Evolutionary conservation across 2,113 vertebrate genomes (phyloP).

Genomic region (Nesogale talazaci): DNA sequence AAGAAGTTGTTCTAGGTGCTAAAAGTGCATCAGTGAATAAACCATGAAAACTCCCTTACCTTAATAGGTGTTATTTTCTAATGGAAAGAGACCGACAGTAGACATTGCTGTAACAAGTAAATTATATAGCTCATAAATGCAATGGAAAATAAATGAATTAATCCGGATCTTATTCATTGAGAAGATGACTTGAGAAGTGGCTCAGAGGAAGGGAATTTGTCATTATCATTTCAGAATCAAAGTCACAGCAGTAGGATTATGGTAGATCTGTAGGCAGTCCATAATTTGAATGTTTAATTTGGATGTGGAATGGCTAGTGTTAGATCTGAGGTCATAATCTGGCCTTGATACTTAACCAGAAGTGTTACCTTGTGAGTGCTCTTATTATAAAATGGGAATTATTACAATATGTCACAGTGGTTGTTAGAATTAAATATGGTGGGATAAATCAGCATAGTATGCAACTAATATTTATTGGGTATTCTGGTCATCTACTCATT

Average conservation of each 20-base stretch:
- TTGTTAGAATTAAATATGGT: neutral
- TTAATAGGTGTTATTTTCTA: neutral
- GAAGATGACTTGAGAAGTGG: neutral
- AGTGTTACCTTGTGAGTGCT: neutral
- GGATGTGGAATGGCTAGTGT: neutral
- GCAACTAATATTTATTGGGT: neutral
- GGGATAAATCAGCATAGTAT: neutral
- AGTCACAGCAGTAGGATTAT: neutral
- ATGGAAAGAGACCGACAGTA: neutral
- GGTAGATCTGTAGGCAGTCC: neutral
- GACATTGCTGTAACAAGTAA: neutral
- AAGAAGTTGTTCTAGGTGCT: neutral
- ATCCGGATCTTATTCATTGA: neutral
- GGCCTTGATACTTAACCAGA: neutral
- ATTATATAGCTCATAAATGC: neutral
- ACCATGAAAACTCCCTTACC: neutral
- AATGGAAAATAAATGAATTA: neutral
- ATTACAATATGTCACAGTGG: neutral
- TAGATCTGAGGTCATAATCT: neutral
- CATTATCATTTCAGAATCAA: neutral
- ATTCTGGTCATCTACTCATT: neutral
- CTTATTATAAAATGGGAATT: neutral
- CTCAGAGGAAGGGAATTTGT: neutral
- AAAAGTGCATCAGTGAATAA: neutral
- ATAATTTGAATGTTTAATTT: neutral